Evolutionary conservation across 2,113 vertebrate genomes (phyloP).

Genomic region (Sorex fumeus): DNA sequence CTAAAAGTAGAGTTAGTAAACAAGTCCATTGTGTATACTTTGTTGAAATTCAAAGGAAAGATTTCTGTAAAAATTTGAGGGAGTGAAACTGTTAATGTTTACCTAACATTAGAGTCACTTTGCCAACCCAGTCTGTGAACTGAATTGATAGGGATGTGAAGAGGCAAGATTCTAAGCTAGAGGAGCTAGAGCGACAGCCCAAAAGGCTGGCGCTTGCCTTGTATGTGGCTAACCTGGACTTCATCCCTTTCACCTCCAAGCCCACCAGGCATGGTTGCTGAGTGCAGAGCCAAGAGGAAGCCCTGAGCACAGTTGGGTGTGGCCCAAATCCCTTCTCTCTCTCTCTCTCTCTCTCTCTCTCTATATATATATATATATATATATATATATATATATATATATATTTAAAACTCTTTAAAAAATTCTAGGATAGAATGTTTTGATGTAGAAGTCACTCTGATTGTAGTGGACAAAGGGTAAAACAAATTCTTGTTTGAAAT

Average conservation of each 20-base stretch:
- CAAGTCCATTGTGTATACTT: not conserved
- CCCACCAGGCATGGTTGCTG: too few relatives aligned
- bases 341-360: too few relatives aligned
- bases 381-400: too few relatives aligned
- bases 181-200: not conserved
- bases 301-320: too few relatives aligned
- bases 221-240: too few relatives aligned
- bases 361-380: too few relatives aligned
- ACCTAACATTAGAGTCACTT: not conserved
- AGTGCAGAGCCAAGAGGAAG: too few relatives aligned
- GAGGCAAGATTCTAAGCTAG: not conserved
- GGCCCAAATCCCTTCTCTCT: too few relatives aligned
- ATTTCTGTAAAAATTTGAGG: not conserved
- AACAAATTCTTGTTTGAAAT: constrained; percentile 42
- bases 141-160: not conserved
- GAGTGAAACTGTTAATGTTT: constrained; percentile 11
- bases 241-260: too few relatives aligned
- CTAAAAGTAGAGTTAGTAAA: constrained; percentile 41
- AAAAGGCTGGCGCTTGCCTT: too few relatives aligned
- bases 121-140: not conserved
- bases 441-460: not conserved
- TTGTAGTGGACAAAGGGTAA: not conserved
- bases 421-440: too few relatives aligned
- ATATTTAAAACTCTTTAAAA: too few relatives aligned
- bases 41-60: constrained; percentile 27